Evolutionary conservation across 2,113 vertebrate species (phyloP), one percentile per base, ranked within the genome.

Genomic region (Dryoscopus gambensis): DNA sequence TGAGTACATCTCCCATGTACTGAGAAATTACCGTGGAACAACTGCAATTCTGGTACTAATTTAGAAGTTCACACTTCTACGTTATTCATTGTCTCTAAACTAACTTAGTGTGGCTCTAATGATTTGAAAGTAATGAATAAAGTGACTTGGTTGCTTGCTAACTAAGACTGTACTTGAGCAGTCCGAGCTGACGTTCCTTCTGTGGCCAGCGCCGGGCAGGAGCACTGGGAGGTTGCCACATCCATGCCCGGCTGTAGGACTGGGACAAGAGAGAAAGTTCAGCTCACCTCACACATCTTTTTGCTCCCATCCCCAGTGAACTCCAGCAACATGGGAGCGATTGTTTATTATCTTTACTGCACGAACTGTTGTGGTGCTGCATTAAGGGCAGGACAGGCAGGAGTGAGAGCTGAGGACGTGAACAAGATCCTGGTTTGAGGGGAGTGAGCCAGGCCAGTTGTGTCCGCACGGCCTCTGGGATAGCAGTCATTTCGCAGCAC

Each of bases 261-360:
- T 18, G 55, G 60, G 30, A 39, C 40, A 33, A 52, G 24, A 31
- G 53, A 18, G 44, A 68, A 31, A 17, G 0, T 13, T 10, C 24
- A 15, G 10, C 37, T 67, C 7, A 0, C 15, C 33, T 67, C 63
- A 37, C 20, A 4, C 1, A 0, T 2, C 4, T 8, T 30, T 65
- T 53, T 39, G 40, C 46, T 79, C 28, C 23, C 40, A 24, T 9
- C 16, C 33, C 17, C 55, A 60, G 59, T 2, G 10, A 60, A 4
- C 27, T n/a, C 27, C 56, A 50, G 39, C 16, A 57, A 7, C 9
- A 0, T 2, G 23, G 40, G 30, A 35, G 16, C 2, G 49, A 11
- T 50, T 10, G 16, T 42, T 49, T 7, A 5, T 31, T 9, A 1
- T 30, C 17, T 56, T 23, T 37, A 8, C 33, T 8, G 24, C 2